phyloP scores from a whole-genome alignment of 2,113 vertebrate species.

The Toxotes jaculatrix region DNA sequence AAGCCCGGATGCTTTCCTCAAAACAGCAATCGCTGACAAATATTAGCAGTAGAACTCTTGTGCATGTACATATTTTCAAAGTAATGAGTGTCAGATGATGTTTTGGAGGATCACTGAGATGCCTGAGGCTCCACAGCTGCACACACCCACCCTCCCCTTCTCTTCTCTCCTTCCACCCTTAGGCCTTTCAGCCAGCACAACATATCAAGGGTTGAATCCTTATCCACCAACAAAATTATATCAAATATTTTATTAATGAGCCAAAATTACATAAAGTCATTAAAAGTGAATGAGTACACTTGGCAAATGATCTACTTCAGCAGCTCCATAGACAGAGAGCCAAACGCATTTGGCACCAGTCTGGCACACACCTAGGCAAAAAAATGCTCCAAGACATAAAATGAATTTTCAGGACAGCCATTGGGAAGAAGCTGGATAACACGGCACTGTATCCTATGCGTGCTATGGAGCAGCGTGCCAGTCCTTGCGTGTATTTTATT shows the following conservation, averaged over 20 bases:
- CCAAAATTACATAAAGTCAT: constrained; percentile 82
- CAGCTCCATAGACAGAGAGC: constrained; percentile 60
- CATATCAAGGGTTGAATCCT: constrained; percentile 70
- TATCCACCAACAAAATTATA: constrained; percentile 75
- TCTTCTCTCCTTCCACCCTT: constrained; percentile 62
- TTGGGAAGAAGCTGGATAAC: constrained; percentile 15
- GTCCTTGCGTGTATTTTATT: constrained; percentile 35
- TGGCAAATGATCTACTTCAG: constrained; percentile 68
- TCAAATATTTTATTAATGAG: constrained; percentile 82
- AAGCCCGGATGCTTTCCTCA: constrained; percentile 37
- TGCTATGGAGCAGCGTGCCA: neutral
- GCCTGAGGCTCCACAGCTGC: constrained; percentile 73
- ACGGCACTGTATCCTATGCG: constrained; percentile 26
- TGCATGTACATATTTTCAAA: constrained; percentile 65
- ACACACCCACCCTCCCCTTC: constrained; percentile 41
- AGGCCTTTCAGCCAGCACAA: constrained; percentile 61
- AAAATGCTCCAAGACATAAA: constrained; percentile 38
- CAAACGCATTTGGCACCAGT: constrained; percentile 64
- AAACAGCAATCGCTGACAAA: constrained; percentile 59
- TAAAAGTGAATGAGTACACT: constrained; percentile 81
- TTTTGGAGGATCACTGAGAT: constrained; percentile 66
- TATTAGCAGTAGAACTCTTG: constrained; percentile 63
- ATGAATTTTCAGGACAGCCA: constrained; percentile 14
- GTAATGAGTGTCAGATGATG: constrained; percentile 70
- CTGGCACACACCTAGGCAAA: constrained; percentile 65